Evolutionary conservation across 2,113 vertebrate genomes (phyloP).

Genomic region (Myocastor coypus): DNA sequence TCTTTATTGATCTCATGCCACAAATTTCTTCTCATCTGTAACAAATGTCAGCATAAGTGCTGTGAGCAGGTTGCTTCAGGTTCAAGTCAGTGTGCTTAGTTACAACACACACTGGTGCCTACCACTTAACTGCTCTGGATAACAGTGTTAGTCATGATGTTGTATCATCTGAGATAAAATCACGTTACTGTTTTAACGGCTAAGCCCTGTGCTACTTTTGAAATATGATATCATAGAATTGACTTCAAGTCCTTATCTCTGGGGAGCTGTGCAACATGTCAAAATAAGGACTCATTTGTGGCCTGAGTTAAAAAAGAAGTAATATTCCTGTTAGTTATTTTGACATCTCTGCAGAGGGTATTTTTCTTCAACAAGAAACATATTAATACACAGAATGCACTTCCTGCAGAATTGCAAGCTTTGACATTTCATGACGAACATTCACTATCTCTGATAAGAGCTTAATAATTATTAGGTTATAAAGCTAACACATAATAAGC

Average conservation of each 20-base stretch:
- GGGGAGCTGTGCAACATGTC: conserved; percentile 1
- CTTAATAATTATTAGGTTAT: conserved; percentile 25
- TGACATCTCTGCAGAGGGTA: conserved; percentile 26
- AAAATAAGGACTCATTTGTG: conserved; percentile 58
- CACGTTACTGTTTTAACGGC: conserved; percentile 10
- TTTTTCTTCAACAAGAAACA: conserved; percentile 51
- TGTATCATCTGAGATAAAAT: conserved; percentile 39
- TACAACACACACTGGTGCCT: conserved; percentile 8
- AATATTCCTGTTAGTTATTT: conserved; percentile 3
- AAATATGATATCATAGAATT: conserved; percentile 54
- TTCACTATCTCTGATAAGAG: not conserved
- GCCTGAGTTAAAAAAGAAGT: conserved; percentile 18
- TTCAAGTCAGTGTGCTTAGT: conserved; percentile 36
- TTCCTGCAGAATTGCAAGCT: conserved; percentile 19
- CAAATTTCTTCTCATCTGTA: conserved; percentile 64
- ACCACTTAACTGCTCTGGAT: not conserved
- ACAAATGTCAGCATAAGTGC: conserved; percentile 40
- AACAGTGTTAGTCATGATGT: conserved; percentile 1
- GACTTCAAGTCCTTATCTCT: conserved; percentile 27
- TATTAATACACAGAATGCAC: not conserved
- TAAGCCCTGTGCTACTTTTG: not conserved
- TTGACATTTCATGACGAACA: not conserved
- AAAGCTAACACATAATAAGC: not conserved
- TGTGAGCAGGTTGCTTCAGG: not conserved
- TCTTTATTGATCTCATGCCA: conserved; percentile 70